Base-by-base conservation (phyloP, 1,140 invertebrate genomes). In the Mactra quadrangularis region DNA sequence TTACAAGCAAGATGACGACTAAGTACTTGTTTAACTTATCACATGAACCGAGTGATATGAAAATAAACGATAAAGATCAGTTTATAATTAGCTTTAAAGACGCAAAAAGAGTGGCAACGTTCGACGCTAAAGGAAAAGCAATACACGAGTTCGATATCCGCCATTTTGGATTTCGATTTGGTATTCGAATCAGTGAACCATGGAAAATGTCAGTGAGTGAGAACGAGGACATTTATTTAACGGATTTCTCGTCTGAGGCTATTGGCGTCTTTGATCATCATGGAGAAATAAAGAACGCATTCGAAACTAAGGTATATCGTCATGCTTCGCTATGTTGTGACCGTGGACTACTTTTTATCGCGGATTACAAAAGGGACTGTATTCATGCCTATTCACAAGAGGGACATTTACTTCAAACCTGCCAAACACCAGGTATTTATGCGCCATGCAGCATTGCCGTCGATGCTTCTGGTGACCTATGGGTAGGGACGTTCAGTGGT, bases 331-430 rank as follows among this genome's bases (percentile, higher is more conserved):
- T 79, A 19, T 79, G 76, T 57, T 79, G 60, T 55, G 59, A 57
- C 45, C 60, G 76, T 4, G 76, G 76, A 68, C 76, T 79, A 41
- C 45, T 79, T 79, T 79, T 79, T 25, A 47, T 79, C 52, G 62
- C 76, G 47, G 76, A 79, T 50, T 79, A 68, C 27, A 66, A 68
- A 53, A 35, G 50, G 3, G 76, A 79, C 35, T 68, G 76, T 25
- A 47, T 79, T 17, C 76, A 79, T 45, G 47, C 68, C 27, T 64
- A 52, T 25, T 66, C 76, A n/a, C 33, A 79, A 68, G 45, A 62
- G 29, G 76, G 76, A 35, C 59, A 68, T 13, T 22, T 68, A 3
- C 38, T 79, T 19, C 76, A 79, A 27, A 79, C 76, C 25, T 68
- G 76, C 38, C 50, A 66, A 41, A 79, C 62, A 17, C 29, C 33